Conservation (phyloP, 2,113 vertebrate species). For the Enhydra lutris region DNA sequence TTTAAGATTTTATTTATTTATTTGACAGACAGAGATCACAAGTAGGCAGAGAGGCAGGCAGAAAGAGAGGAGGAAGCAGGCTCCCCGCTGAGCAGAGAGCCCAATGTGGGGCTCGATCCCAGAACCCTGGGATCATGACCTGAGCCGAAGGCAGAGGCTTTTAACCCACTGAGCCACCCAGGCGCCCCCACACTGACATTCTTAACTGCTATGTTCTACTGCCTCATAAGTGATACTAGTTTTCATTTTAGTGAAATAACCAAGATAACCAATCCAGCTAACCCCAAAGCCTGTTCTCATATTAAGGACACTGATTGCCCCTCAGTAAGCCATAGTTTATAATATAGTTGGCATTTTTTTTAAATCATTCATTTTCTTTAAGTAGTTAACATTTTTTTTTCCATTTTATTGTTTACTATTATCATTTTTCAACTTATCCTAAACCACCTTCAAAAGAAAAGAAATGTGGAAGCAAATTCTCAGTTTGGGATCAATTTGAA, state of each 20-base stretch:
- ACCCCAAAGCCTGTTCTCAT: neutral
- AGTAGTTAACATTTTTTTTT: slow-evolving; percentile 16
- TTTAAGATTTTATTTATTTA: too few species aligned
- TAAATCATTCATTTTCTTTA: neutral
- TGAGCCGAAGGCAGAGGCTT: too few species aligned
- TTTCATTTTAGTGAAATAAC: neutral
- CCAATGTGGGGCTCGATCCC: too few species aligned
- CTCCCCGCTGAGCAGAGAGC: too few species aligned
- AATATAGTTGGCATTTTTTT: neutral
- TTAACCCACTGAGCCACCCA: too few species aligned
- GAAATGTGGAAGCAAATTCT: neutral
- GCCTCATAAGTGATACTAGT: neutral
- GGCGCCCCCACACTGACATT: neutral
- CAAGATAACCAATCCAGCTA: neutral
- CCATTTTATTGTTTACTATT: slow-evolving; percentile 5
- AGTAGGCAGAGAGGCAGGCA: too few species aligned
- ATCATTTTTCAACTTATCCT: slow-evolving; percentile 41
- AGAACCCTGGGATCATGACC: too few species aligned
- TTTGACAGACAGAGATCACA: too few species aligned
- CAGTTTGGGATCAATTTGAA: neutral
- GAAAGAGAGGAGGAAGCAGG: too few species aligned
- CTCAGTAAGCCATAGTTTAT: neutral
- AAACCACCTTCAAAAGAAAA: neutral
- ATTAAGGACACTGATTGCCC: neutral
- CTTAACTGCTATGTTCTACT: neutral